These are phyloP conservation scores for Calycopis cecrops DNA, from an alignment of 1,140 invertebrate species.

Conservation along the genomic window DNA sequence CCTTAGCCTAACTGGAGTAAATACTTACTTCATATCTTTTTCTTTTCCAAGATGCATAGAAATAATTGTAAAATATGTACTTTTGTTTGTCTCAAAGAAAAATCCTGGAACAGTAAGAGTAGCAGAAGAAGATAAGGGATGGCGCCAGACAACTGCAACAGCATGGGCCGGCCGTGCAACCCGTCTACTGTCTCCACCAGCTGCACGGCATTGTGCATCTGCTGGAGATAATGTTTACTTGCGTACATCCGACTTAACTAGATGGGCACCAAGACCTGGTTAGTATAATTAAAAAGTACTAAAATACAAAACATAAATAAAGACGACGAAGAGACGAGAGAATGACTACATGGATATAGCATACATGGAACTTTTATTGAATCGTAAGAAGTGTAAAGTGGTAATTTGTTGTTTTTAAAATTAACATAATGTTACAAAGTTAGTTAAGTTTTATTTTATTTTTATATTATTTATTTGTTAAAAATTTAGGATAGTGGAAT, in stretches of 20 bases:
- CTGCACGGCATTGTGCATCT: slow-evolving; percentile 84
- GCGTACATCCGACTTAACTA: slow-evolving; percentile 84
- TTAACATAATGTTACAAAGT: no score
- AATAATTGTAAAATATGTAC: slow-evolving; percentile 13
- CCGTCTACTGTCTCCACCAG: slow-evolving; percentile 83
- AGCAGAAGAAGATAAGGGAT: slow-evolving; percentile 91
- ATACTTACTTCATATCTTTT: no score
- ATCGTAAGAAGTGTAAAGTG: no score
- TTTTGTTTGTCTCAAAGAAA: slow-evolving; percentile 75
- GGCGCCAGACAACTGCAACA: slow-evolving; percentile 88
- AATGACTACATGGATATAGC: no score
- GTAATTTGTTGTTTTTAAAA: no score
- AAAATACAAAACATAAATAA: no score
- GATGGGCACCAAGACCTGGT: slow-evolving; percentile 87
- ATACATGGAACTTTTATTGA: no score
- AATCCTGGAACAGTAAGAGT: slow-evolving; percentile 87
- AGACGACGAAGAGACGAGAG: no score
- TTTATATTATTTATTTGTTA: neutral
- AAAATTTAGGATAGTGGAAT: no score
- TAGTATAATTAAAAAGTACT: neutral
- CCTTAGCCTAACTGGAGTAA: no score
- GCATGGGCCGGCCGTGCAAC: slow-evolving; percentile 80
- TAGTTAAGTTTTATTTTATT: neutral
- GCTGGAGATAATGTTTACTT: slow-evolving; percentile 87
- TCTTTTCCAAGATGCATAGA: no score